Evolutionary conservation across 1,140 invertebrate genomes (phyloP).

Genomic region (Eueides isabella): DNA sequence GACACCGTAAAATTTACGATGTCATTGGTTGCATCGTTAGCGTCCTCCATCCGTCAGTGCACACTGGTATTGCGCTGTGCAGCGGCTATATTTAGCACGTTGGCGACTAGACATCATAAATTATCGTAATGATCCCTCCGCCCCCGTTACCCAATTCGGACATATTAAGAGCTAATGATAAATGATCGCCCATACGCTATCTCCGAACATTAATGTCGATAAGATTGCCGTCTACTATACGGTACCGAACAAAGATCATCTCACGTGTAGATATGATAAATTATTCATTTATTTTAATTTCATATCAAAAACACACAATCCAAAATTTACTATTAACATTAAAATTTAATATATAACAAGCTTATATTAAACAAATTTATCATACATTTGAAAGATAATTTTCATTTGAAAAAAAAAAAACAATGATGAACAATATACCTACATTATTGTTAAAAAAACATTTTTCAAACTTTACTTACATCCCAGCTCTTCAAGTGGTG

Average conservation of each 20-base stretch:
- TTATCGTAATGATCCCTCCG: slow-evolving; percentile 36
- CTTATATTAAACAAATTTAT: too few relatives aligned
- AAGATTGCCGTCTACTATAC: background rate
- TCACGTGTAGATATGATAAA: background rate
- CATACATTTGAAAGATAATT: too few relatives aligned
- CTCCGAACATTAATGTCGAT: slow-evolving; percentile 16
- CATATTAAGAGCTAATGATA: slow-evolving; percentile 27
- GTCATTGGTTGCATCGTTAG: slow-evolving; percentile 33
- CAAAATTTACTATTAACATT: background rate
- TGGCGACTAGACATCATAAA: slow-evolving; percentile 44
- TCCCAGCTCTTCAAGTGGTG: too few relatives aligned
- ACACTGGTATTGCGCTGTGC: too few relatives aligned
- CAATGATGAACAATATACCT: too few relatives aligned
- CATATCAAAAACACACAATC: background rate
- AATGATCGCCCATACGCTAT: slow-evolving; percentile 2
- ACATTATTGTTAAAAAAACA: too few relatives aligned
- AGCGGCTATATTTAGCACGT: slow-evolving; percentile 33
- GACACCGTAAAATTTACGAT: slow-evolving; percentile 34
- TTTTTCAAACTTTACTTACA: too few relatives aligned
- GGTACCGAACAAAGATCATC: background rate
- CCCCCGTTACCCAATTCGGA: slow-evolving; percentile 36
- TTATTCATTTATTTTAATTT: background rate
- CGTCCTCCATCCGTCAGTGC: slow-evolving; percentile 12
- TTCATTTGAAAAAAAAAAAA: too few relatives aligned
- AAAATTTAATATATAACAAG: too few relatives aligned